These are phyloP conservation scores for Chymomyza amoena DNA, from an alignment of 2,888 invertebrate species.

Conservation along the genomic window DNA sequence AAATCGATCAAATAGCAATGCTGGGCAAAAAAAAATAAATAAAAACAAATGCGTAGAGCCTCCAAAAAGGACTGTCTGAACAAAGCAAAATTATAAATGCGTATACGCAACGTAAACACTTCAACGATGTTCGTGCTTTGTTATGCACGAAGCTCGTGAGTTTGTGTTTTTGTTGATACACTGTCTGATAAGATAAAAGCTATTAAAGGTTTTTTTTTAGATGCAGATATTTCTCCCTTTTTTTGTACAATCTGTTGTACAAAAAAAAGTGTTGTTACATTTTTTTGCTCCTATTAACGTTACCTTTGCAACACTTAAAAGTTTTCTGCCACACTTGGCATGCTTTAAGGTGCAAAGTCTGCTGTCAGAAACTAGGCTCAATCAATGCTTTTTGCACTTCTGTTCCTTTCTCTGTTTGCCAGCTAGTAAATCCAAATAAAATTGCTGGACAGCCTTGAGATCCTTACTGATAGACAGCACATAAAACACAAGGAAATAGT, in stretches of 20 bases:
- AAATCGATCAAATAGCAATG: conserved; percentile 54
- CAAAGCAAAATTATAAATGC: conserved; percentile 51
- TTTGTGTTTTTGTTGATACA: not conserved
- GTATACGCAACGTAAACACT: conserved; percentile 47
- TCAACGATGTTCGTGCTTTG: conserved; percentile 8
- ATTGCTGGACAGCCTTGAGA: conserved; percentile 13
- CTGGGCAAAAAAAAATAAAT: not conserved
- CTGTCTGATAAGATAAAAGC: too few relatives aligned
- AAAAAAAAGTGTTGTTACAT: too few relatives aligned
- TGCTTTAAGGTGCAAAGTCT: not conserved
- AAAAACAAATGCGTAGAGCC: not conserved
- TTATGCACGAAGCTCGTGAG: conserved; percentile 6
- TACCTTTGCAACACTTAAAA: too few relatives aligned
- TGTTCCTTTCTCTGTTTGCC: too few relatives aligned
- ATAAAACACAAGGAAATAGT: conserved; percentile 21
- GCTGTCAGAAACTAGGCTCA: not conserved
- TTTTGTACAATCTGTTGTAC: too few relatives aligned
- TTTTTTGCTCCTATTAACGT: too few relatives aligned
- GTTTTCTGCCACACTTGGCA: conserved; percentile 15
- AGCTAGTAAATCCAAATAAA: conserved; percentile 27
- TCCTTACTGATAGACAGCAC: not conserved
- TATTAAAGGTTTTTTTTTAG: too few relatives aligned
- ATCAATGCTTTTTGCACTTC: not conserved
- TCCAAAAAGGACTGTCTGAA: conserved; percentile 19
- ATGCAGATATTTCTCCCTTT: too few relatives aligned